phyloP scores from a whole-genome alignment of 2,797 vertebrate species.

The Falco rusticolus region DNA sequence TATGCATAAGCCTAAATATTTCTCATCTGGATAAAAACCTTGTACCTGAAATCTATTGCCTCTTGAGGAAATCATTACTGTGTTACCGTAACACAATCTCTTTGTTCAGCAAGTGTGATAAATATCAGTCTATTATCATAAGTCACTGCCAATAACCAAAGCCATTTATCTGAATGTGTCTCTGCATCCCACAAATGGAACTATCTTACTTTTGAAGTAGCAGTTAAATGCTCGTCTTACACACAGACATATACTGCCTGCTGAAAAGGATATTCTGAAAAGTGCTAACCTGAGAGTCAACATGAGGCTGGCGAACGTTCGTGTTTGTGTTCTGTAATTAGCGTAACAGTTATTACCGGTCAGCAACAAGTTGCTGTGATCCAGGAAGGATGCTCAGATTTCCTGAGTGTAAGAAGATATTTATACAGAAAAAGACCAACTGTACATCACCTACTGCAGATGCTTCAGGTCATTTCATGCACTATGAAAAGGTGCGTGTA shows the following conservation, averaged over 20 bases:
- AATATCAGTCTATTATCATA: not conserved
- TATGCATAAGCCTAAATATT: not conserved
- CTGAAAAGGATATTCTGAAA: not conserved
- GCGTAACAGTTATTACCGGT: not conserved
- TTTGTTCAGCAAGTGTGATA: not conserved
- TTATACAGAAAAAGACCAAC: not conserved
- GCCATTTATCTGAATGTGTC: not conserved
- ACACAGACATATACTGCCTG: not conserved
- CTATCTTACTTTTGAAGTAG: accelerated
- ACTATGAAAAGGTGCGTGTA: not conserved
- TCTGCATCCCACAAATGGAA: not conserved
- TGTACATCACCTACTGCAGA: not conserved
- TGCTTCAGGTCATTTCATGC: not conserved
- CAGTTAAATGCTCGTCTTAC: not conserved
- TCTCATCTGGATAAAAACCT: not conserved
- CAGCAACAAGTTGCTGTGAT: not conserved
- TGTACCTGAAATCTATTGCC: not conserved
- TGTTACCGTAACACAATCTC: not conserved
- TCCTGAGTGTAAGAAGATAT: not conserved
- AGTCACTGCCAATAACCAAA: slow-evolving; percentile 12
- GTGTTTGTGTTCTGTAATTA: not conserved
- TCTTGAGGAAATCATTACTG: not conserved
- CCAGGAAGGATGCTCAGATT: not conserved
- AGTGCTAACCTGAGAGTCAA: not conserved
- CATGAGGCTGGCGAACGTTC: not conserved